These are phyloP conservation scores for Chionomys nivalis DNA, from an alignment of 2,113 vertebrate genomes.

Conservation along the genomic window DNA sequence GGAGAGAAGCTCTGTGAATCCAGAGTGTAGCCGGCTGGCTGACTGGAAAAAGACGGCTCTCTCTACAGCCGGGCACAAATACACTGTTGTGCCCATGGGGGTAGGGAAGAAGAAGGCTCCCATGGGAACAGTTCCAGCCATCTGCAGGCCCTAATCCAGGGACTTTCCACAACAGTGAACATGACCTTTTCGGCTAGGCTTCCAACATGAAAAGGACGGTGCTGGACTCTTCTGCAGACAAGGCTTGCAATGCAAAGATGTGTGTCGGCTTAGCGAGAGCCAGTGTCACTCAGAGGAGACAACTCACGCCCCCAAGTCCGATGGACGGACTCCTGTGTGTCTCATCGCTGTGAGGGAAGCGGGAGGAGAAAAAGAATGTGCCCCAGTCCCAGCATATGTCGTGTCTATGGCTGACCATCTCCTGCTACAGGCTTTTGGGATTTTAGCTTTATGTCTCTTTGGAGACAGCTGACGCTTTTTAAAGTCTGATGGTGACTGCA, in stretches of 20 bases:
- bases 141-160: slow-evolving; percentile 30
- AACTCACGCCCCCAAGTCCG: accelerated
- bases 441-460: slow-evolving; percentile 58
- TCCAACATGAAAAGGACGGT: neutral
- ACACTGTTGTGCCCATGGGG: slow-evolving; percentile 19
- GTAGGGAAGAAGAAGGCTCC: neutral
- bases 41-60: slow-evolving; percentile 7
- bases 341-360: neutral
- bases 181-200: neutral
- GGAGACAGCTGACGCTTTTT: slow-evolving; percentile 27
- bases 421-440: slow-evolving; percentile 44
- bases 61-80: slow-evolving; percentile 46
- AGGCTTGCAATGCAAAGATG: neutral
- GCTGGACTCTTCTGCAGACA: neutral
- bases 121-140: neutral
- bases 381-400: neutral
- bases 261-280: neutral
- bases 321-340: neutral
- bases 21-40: neutral
- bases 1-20: slow-evolving; percentile 48
- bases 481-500: slow-evolving; percentile 22
- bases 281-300: neutral
- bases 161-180: neutral
- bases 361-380: neutral
- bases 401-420: neutral